phyloP scores from a whole-genome alignment of 1,140 invertebrate species.

The Kradibia gibbosae region DNA sequence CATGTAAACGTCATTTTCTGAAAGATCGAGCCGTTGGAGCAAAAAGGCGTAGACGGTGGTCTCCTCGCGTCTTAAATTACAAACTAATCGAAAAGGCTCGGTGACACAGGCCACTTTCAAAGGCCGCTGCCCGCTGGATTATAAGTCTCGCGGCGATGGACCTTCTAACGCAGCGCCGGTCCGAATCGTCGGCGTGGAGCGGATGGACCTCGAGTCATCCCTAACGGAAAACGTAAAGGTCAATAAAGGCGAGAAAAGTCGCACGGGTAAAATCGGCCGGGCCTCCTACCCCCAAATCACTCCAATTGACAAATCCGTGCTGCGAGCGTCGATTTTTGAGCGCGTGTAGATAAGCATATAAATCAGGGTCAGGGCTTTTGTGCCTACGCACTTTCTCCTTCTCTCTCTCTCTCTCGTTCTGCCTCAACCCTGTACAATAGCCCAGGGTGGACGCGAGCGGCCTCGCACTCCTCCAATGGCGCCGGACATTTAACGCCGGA shows the following conservation, averaged over 20 bases:
- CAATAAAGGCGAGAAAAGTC: conserved; percentile 16
- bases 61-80: background rate
- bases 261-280: background rate
- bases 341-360: conserved; percentile 26
- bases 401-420: background rate
- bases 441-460: background rate
- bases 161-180: background rate
- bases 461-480: conserved; percentile 21
- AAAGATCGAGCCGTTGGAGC: background rate
- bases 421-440: background rate
- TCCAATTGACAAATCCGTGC: background rate
- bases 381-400: background rate
- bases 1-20: background rate
- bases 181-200: background rate
- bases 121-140: background rate
- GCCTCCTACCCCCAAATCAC: background rate
- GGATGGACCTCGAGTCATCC: background rate
- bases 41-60: background rate
- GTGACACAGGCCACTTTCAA: background rate
- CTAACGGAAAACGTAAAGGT: conserved; percentile 9
- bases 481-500: conserved; percentile 26
- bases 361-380: conserved; percentile 20
- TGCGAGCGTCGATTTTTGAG: background rate
- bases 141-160: background rate
- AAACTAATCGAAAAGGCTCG: background rate